Conservation (phyloP, 2,113 vertebrate genomes). For the Thalassoma bifasciatum region DNA sequence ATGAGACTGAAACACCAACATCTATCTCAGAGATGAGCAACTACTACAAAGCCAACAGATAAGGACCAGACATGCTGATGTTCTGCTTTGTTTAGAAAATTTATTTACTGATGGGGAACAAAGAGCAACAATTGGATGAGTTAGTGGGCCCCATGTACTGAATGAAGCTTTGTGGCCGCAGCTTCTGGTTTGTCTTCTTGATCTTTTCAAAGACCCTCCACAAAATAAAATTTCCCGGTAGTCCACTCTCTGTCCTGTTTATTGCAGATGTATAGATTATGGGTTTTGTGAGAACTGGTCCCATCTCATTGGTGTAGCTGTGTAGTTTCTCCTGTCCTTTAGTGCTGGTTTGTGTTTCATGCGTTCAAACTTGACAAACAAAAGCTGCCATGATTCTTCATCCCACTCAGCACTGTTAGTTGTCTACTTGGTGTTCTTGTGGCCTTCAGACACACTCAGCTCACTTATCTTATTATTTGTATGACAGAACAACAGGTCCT, state of each 20-base stretch:
- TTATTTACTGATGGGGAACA: too few relatives aligned
- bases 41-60: too few relatives aligned
- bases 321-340: not conserved
- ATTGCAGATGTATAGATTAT: not conserved
- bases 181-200: too few relatives aligned
- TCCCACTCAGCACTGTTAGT: not conserved
- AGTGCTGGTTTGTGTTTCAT: not conserved
- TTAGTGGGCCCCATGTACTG: too few relatives aligned
- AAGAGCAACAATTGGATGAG: not conserved
- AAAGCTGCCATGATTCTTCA: not conserved
- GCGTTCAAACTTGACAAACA: not conserved
- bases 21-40: too few relatives aligned
- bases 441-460: slow-evolving; percentile 4
- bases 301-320: not conserved
- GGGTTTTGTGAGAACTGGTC: not conserved
- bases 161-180: too few relatives aligned
- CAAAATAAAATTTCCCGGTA: too few relatives aligned
- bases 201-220: too few relatives aligned
- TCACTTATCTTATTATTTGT: not conserved
- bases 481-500: not conserved
- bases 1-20: too few relatives aligned
- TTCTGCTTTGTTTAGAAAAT: not conserved
- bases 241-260: not conserved
- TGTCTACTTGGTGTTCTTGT: not conserved
- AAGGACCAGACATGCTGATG: too few relatives aligned